These are phyloP conservation scores for Melieria omissa DNA, from an alignment of 2,888 invertebrate species.

Conservation along the genomic window DNA sequence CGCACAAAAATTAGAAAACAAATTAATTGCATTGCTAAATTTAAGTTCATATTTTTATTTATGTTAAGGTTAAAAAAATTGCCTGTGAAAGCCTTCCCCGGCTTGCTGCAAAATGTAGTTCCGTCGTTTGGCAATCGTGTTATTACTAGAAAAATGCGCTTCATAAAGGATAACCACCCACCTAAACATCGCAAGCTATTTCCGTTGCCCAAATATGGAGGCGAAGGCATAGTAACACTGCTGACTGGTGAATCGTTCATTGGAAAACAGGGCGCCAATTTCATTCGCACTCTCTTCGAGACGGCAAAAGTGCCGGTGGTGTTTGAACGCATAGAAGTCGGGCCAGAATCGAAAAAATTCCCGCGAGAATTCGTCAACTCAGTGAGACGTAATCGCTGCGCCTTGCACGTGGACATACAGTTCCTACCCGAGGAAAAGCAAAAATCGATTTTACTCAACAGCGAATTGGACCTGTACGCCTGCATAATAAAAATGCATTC, in stretches of 20 bases:
- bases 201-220: conserved; percentile 54
- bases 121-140: too few species aligned
- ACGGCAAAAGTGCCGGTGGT: conserved; percentile 53
- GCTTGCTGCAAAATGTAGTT: too few species aligned
- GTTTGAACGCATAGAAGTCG: conserved; percentile 48
- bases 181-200: conserved; percentile 34
- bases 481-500: conserved; percentile 50
- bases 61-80: too few species aligned
- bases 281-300: conserved; percentile 49
- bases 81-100: too few species aligned
- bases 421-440: conserved; percentile 48
- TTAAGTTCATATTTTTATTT: too few species aligned
- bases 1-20: too few species aligned
- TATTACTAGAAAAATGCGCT: too few species aligned
- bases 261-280: conserved; percentile 51
- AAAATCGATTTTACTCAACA: conserved; percentile 48
- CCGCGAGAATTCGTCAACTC: conserved; percentile 50
- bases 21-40: too few species aligned
- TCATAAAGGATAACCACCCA: conserved; percentile 27
- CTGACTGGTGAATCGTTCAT: conserved; percentile 50
- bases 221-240: conserved; percentile 51
- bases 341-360: conserved; percentile 22
- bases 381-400: conserved; percentile 53
- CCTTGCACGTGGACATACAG: conserved; percentile 52
- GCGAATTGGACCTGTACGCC: conserved; percentile 51